phyloP scores from a whole-genome alignment of 2,888 invertebrate genomes.

The Drosophila gaucha region DNA sequence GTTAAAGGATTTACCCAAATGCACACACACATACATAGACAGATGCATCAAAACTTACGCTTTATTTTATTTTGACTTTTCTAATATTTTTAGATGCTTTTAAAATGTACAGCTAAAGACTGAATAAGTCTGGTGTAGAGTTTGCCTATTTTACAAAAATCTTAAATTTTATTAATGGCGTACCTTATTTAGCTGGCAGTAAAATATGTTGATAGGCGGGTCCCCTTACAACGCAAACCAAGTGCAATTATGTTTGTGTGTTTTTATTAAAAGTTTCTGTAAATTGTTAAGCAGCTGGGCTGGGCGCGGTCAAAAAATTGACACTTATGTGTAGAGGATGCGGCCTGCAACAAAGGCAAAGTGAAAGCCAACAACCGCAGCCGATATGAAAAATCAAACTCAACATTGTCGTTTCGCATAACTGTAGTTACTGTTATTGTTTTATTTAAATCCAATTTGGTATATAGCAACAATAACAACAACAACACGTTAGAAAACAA shows the following conservation, averaged over 20 bases:
- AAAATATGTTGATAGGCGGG: slow-evolving; percentile 49
- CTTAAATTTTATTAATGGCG: slow-evolving; percentile 79
- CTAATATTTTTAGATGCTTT: slow-evolving; percentile 77
- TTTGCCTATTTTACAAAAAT: slow-evolving; percentile 78
- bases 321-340: slow-evolving; percentile 61
- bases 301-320: slow-evolving; percentile 48
- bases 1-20: slow-evolving; percentile 70
- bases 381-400: slow-evolving; percentile 65
- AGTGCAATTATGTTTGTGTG: slow-evolving; percentile 4
- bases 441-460: slow-evolving; percentile 6
- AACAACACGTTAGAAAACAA: slow-evolving; percentile 26
- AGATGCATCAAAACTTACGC: slow-evolving; percentile 61
- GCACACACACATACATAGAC: slow-evolving; percentile 9
- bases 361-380: slow-evolving; percentile 32
- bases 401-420: slow-evolving; percentile 66
- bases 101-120: slow-evolving; percentile 69
- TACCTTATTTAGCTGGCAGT: slow-evolving; percentile 52
- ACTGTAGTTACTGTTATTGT: slow-evolving; percentile 10
- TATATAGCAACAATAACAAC: slow-evolving; percentile 14
- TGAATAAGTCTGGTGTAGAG: slow-evolving; percentile 14
- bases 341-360: slow-evolving; percentile 52
- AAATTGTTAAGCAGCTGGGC: slow-evolving; percentile 9
- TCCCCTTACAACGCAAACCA: slow-evolving; percentile 5
- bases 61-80: slow-evolving; percentile 78
- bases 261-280: slow-evolving; percentile 11